A percentile compares a stretch with the other conserved stretches of the same genome.
Evolutionary conservation across 35 echinoderm and acorn worm genomes (phyloP).

Genomic region (Patiria miniata): DNA sequence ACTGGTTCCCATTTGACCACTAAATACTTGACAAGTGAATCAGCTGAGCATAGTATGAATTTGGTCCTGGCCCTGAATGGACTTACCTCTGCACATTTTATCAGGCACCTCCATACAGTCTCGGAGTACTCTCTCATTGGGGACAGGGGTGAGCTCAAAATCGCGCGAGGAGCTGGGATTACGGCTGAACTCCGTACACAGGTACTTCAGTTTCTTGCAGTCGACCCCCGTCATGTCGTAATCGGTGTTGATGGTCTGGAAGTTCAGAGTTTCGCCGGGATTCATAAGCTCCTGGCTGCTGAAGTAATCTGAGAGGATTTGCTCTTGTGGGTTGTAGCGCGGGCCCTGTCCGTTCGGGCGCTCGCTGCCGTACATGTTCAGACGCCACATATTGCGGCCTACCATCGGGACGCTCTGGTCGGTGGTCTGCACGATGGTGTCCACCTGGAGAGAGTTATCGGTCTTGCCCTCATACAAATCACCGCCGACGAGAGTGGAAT

Average conservation of each 20-base stretch:
- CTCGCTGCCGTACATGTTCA: conserved; percentile 63
- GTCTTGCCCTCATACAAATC: conserved; percentile 56
- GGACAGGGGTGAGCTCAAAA: conserved; percentile 56
- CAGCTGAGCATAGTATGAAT: no score
- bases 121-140: conserved; percentile 59
- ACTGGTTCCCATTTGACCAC: no score
- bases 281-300: conserved; percentile 38
- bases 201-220: conserved; percentile 49
- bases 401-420: conserved; percentile 41
- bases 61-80: no score
- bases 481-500: background rate
- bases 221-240: conserved; percentile 75
- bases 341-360: conserved; percentile 64
- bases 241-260: conserved; percentile 43
- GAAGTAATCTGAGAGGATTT: conserved; percentile 65
- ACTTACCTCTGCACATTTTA: conserved; percentile 73
- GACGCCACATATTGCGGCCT: conserved; percentile 58
- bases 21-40: no score
- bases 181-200: conserved; percentile 70
- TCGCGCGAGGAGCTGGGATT: conserved; percentile 41
- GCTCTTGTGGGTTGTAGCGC: conserved; percentile 49
- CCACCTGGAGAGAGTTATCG: conserved; percentile 41
- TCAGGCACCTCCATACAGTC: conserved; percentile 69
- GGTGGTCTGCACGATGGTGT: conserved; percentile 50
- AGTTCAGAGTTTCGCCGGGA: conserved; percentile 52